Conservation (phyloP, 2,113 vertebrate genomes). For the Centropus bengalensis region DNA sequence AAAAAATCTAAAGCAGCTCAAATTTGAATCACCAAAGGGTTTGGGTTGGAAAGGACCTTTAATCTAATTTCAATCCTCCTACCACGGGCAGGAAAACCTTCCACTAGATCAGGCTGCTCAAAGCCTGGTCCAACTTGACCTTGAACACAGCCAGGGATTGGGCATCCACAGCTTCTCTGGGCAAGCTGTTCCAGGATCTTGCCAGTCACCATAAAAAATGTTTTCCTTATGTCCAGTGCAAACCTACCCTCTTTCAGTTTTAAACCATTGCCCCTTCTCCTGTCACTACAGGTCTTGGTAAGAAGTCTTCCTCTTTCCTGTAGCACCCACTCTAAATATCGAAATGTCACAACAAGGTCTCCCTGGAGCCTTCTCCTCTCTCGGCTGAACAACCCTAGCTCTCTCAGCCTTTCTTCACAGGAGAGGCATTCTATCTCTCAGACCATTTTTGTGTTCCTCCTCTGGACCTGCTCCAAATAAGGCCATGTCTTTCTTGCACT, state of each 20-base stretch:
- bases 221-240: neutral
- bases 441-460: neutral
- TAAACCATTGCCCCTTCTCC: neutral
- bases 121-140: neutral
- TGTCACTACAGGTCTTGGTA: neutral
- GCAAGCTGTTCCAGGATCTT: neutral
- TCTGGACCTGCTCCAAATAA: neutral
- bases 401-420: neutral
- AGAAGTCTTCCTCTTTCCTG: neutral
- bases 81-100: neutral
- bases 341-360: neutral
- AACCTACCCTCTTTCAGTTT: neutral
- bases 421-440: neutral
- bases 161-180: neutral
- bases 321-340: neutral
- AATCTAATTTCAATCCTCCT: fast-evolving
- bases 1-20: neutral
- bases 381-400: neutral
- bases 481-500: neutral
- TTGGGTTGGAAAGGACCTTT: neutral
- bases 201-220: neutral
- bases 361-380: neutral
- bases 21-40: neutral
- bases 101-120: neutral
- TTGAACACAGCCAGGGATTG: neutral